Evolutionary conservation across 2,888 invertebrate species (phyloP), one percentile per base, ranked within the genome.

Genomic region (Scaptomyza tumidula): DNA sequence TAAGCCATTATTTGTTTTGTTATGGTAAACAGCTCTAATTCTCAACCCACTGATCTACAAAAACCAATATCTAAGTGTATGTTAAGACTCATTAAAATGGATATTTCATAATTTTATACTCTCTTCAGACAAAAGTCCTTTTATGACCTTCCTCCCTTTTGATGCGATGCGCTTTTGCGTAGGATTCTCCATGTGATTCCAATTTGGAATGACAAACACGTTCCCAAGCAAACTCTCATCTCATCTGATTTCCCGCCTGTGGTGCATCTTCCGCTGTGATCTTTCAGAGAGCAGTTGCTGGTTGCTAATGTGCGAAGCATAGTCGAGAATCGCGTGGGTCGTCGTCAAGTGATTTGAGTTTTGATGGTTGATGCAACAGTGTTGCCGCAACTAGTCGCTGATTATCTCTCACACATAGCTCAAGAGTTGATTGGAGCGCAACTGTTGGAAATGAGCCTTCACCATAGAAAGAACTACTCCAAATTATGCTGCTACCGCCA

Each of bases 261-360:
- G 71, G 71, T 59, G 66, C 71, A 73, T 74, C 75, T 83, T 71
- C 80, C 77, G 86, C 86, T 60, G 64, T 39, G 48, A 70, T 71
- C 69, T 63, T 71, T 41, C 16, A 10, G 10, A 3, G 16, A 41
- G 37, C 35, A 5, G 35, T 13, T 35, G 13, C 6, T 35, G 35
- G 33, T 58, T 76, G 78, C 70, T 78, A 84, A 84, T 86, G 84
- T 84, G 84, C 67, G 65, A 80, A 74, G 71, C 45, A 37, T 49
- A 58, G 48, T 80, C 27, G 57, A 50, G 63, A 59, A 63, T 52
- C 44, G 84, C 81, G 83, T 86, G 84, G 86, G 85, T 37, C 39
- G 57, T 7, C 13, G 13, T 43, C 19, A 39, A 14, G 43, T 43
- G 44, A 24, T 6, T 45, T 45, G 44, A 45, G 44, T 41, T 7